These are phyloP conservation scores for Chaetodon trifascialis DNA, from an alignment of 2,113 vertebrate species.

Conservation along the genomic window DNA sequence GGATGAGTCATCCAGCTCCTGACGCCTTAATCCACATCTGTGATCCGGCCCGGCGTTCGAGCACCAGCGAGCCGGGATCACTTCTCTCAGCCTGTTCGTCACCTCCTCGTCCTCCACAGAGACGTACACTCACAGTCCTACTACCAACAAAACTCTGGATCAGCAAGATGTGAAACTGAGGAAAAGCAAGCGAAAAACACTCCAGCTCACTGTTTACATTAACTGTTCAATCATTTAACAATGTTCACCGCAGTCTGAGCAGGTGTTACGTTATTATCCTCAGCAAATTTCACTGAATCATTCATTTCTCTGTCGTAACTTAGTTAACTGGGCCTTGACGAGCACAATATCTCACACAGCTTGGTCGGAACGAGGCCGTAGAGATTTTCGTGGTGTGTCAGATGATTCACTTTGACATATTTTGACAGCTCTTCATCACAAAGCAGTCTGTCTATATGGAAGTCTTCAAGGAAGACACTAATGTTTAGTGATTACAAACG, in stretches of 20 bases:
- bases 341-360: background rate
- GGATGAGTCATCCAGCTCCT: constrained; percentile 68
- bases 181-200: background rate
- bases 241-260: background rate
- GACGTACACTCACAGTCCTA: background rate
- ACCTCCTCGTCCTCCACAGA: background rate
- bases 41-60: constrained; percentile 24
- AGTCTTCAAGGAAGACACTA: background rate
- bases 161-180: background rate
- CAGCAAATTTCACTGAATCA: constrained; percentile 23
- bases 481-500: background rate
- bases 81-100: background rate
- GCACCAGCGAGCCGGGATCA: constrained; percentile 1
- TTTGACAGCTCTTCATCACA: constrained; percentile 5
- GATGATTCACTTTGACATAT: constrained; percentile 30
- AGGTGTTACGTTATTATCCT: background rate
- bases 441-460: background rate
- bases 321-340: background rate
- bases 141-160: background rate
- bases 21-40: constrained; percentile 55
- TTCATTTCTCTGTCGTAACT: background rate
- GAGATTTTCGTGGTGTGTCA: background rate
- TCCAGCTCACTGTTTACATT: background rate
- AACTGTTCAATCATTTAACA: background rate
- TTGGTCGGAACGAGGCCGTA: background rate